Percentiles rank a stretch among this genome's conserved stretches.
These are phyloP conservation scores for Blomia tropicalis DNA, from an alignment of 2,888 invertebrate genomes.

Conservation along the genomic window DNA sequence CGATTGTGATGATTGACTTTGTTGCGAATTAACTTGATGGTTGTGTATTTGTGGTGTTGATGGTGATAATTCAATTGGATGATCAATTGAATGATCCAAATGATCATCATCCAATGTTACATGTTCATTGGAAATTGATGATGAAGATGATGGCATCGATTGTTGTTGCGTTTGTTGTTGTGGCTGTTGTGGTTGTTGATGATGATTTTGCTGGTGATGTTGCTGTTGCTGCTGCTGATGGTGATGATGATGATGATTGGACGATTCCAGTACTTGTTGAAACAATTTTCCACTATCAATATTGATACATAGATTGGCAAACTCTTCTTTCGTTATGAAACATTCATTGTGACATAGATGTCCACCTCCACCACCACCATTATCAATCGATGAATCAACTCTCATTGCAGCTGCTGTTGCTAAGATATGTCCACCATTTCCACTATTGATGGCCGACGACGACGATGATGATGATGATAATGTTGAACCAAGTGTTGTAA, in stretches of 20 bases:
- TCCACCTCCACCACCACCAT: neutral
- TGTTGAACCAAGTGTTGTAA: too few relatives aligned
- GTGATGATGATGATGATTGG: neutral
- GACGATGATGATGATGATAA: neutral
- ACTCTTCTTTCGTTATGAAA: constrained; percentile 1
- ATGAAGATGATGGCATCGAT: neutral
- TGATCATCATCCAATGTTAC: too few relatives aligned
- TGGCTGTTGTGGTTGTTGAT: neutral
- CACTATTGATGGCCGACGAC: neutral
- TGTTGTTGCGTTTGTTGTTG: neutral
- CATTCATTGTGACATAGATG: neutral
- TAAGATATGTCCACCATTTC: neutral
- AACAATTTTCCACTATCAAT: neutral
- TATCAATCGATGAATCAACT: neutral
- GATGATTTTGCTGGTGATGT: neutral
- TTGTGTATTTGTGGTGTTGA: too few relatives aligned
- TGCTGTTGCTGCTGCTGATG: neutral
- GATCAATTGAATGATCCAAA: too few relatives aligned
- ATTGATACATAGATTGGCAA: neutral
- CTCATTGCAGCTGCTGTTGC: neutral
- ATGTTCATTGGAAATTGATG: too few relatives aligned
- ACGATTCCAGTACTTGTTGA: neutral
- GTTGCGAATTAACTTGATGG: too few relatives aligned
- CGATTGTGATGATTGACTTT: too few relatives aligned
- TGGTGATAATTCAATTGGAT: too few relatives aligned